These are phyloP conservation scores for Leucophenga montana DNA, from an alignment of 2,888 invertebrate genomes.

Conservation along the genomic window DNA sequence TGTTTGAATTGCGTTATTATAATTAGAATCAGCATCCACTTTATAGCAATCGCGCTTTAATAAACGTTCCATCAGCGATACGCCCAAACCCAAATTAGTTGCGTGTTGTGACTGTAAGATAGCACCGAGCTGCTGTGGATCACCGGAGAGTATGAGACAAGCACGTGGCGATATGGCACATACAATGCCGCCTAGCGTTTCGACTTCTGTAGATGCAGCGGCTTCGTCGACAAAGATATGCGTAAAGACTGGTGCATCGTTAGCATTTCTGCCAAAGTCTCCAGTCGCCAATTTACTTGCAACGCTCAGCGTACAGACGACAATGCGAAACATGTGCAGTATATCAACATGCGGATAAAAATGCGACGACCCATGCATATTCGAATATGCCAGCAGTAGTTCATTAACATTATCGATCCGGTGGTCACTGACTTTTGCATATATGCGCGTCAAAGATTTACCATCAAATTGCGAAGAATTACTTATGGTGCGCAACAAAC, in stretches of 20 bases:
- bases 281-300: constrained; percentile 75
- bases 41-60: constrained; percentile 74
- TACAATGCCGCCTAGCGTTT: constrained; percentile 77
- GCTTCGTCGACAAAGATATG: constrained; percentile 86
- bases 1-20: constrained; percentile 77
- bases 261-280: constrained; percentile 49
- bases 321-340: constrained; percentile 76
- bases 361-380: constrained; percentile 68
- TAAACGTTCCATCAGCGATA: constrained; percentile 81
- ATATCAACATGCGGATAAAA: constrained; percentile 73
- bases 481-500: constrained; percentile 68
- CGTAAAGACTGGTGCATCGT: constrained; percentile 73
- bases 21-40: constrained; percentile 48
- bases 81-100: constrained; percentile 57
- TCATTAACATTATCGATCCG: constrained; percentile 68
- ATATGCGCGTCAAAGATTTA: constrained; percentile 72
- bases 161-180: constrained; percentile 65
- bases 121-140: constrained; percentile 83
- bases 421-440: constrained; percentile 70
- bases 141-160: constrained; percentile 81
- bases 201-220: constrained; percentile 82
- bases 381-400: constrained; percentile 72
- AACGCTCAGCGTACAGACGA: constrained; percentile 79
- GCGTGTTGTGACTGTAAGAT: constrained; percentile 73
- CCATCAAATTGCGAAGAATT: constrained; percentile 46